Conservation (phyloP, 2,888 invertebrate species). For the Hypena proboscidalis region DNA sequence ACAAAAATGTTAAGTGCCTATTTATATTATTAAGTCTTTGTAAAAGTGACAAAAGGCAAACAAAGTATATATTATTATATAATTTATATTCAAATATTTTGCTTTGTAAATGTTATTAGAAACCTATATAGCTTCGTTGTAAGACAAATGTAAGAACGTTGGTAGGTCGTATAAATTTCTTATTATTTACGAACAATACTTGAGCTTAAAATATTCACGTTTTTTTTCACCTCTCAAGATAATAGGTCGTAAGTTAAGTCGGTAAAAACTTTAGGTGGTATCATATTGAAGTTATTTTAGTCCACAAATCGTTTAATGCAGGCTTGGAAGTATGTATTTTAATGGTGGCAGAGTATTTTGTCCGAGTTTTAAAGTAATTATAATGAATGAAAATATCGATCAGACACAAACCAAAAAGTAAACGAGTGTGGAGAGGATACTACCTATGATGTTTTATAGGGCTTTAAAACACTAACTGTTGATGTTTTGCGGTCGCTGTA, state of each 20-base stretch:
- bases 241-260: neutral
- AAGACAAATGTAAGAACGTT: slow-evolving; percentile 29
- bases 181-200: slow-evolving; percentile 32
- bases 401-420: slow-evolving; percentile 6
- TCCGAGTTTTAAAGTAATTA: too few species aligned
- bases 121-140: slow-evolving; percentile 24
- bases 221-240: neutral
- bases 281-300: too few species aligned
- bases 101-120: slow-evolving; percentile 20
- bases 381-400: slow-evolving; percentile 24
- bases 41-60: too few species aligned
- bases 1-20: too few species aligned
- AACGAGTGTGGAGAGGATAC: slow-evolving; percentile 14
- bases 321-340: too few species aligned
- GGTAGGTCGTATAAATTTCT: slow-evolving; percentile 30
- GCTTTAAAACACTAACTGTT: slow-evolving; percentile 26
- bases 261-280: neutral
- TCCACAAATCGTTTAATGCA: too few species aligned
- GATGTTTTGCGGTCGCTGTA: slow-evolving; percentile 36
- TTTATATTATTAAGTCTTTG: too few species aligned
- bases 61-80: slow-evolving; percentile 20
- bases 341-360: too few species aligned
- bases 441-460: slow-evolving; percentile 27
- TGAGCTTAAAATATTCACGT: slow-evolving; percentile 8
- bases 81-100: slow-evolving; percentile 27